phyloP scores from a whole-genome alignment of 2,797 vertebrate genomes.

The Momotus momota region DNA sequence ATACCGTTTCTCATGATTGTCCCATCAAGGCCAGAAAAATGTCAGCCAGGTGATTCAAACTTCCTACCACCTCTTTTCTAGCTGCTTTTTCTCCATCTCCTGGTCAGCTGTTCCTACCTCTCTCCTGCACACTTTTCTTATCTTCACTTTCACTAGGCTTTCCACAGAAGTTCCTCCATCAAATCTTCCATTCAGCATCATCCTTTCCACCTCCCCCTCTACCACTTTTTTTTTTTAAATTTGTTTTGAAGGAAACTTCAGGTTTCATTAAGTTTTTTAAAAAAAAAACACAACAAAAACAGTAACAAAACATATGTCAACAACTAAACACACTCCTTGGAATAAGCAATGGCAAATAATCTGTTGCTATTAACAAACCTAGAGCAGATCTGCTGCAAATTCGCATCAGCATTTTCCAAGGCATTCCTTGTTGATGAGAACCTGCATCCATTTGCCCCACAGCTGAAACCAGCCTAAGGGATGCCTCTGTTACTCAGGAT shows the following conservation, averaged over 20 bases:
- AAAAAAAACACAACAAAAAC: no score
- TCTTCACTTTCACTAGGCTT: background rate
- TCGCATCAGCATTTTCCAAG: background rate
- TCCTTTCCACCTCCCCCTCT: background rate
- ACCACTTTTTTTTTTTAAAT: background rate
- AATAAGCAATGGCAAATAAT: background rate
- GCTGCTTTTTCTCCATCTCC: background rate
- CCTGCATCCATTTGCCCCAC: background rate
- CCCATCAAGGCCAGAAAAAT: background rate
- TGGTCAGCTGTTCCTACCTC: background rate
- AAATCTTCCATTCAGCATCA: background rate
- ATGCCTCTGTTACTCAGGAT: background rate
- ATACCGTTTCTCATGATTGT: background rate
- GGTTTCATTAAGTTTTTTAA: background rate
- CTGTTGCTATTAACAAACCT: background rate
- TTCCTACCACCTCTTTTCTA: background rate
- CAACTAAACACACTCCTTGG: background rate
- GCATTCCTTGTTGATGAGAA: background rate
- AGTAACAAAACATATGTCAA: background rate
- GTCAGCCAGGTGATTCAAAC: background rate
- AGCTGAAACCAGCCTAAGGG: background rate
- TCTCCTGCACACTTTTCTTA: background rate
- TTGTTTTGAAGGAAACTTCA: background rate
- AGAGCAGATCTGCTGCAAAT: background rate
- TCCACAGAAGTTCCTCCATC: background rate